Evolutionary conservation across 2,113 vertebrate genomes (phyloP).

Genomic region (Hemicordylus capensis): DNA sequence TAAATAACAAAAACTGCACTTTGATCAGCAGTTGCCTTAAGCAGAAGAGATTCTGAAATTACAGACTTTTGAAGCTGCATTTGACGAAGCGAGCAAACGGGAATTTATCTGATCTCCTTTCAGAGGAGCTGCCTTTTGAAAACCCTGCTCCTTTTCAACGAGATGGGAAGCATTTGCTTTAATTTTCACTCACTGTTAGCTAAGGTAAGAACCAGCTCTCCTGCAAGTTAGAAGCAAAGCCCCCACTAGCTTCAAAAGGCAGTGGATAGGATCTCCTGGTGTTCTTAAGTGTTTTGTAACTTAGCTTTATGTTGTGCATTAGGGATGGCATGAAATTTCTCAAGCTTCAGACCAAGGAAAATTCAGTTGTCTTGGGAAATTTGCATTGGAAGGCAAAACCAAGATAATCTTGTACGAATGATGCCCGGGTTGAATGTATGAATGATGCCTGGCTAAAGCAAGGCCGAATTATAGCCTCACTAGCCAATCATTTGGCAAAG

Average conservation of each 20-base stretch:
- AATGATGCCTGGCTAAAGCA: not conserved
- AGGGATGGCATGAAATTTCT: not conserved
- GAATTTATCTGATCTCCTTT: constrained; percentile 22
- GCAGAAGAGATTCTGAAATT: constrained; percentile 25
- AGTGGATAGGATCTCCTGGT: not conserved
- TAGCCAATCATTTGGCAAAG: not conserved
- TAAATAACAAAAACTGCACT: constrained; percentile 34
- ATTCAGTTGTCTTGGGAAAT: not conserved
- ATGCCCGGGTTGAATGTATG: no score
- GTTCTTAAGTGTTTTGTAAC: constrained; percentile 10
- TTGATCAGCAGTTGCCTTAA: not conserved
- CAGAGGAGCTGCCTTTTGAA: constrained; percentile 29
- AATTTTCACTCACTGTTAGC: constrained; percentile 18
- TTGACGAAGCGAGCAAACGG: constrained; percentile 14
- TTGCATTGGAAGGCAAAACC: not conserved
- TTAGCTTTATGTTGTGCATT: not conserved
- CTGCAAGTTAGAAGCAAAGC: fast-evolving
- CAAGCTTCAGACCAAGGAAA: not conserved
- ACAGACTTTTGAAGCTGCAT: constrained; percentile 5
- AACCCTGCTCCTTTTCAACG: not conserved
- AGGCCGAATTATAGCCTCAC: not conserved
- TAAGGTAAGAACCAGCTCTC: constrained; percentile 10
- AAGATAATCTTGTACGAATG: not conserved
- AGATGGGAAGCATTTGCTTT: constrained; percentile 5
- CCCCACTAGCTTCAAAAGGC: not conserved